These are phyloP conservation scores for Drosophila atripex DNA, from an alignment of 2,888 invertebrate genomes.

Conservation along the genomic window DNA sequence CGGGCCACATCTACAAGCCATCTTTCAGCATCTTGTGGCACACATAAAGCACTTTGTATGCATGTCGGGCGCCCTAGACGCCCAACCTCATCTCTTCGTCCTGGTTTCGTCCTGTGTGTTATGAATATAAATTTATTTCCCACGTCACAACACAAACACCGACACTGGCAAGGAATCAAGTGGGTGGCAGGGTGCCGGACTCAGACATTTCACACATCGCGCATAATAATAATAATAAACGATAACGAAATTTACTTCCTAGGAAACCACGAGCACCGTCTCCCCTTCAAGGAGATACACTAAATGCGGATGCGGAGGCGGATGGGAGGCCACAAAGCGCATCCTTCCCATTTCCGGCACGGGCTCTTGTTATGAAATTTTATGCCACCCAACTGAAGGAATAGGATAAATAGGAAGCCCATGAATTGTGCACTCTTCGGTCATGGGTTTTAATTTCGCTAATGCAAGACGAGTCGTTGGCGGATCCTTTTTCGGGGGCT, in stretches of 20 bases:
- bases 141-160: slow-evolving; percentile 75
- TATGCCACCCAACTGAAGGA: slow-evolving; percentile 58
- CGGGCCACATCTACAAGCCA: slow-evolving; percentile 40
- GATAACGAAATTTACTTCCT: slow-evolving; percentile 78
- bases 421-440: slow-evolving; percentile 25
- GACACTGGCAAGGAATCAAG: slow-evolving; percentile 30
- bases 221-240: slow-evolving; percentile 79
- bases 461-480: slow-evolving; percentile 38
- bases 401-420: slow-evolving; percentile 38
- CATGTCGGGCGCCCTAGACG: slow-evolving; percentile 57
- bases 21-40: slow-evolving; percentile 58
- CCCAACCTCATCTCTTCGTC: slow-evolving; percentile 19
- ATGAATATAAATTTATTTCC: slow-evolving; percentile 79
- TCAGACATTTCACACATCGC: slow-evolving; percentile 76
- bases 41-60: slow-evolving; percentile 77
- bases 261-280: slow-evolving; percentile 50
- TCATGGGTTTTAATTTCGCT: slow-evolving; percentile 58
- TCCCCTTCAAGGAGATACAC: slow-evolving; percentile 12
- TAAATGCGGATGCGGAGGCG: slow-evolving; percentile 8
- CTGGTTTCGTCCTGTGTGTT: slow-evolving; percentile 64
- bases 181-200: slow-evolving; percentile 44
- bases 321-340: slow-evolving; percentile 60
- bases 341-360: slow-evolving; percentile 67
- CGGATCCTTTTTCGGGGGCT: slow-evolving; percentile 1
- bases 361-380: slow-evolving; percentile 63